Conservation (phyloP, 2,888 invertebrate species). For the Andrena haemorrhoa region DNA sequence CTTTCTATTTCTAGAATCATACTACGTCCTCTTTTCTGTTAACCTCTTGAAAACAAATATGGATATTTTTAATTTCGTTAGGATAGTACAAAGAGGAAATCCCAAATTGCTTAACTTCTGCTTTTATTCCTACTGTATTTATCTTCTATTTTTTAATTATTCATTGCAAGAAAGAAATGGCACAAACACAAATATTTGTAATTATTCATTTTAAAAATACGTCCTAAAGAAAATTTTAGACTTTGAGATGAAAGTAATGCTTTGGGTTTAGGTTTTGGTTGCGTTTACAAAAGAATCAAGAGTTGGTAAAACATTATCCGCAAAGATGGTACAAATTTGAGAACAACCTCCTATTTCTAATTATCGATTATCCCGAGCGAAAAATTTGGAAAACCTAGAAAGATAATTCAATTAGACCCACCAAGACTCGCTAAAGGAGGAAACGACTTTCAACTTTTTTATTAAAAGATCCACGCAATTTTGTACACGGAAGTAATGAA, state of each 20-base stretch:
- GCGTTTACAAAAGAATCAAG: too few species aligned
- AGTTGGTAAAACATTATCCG: neutral
- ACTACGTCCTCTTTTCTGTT: too few species aligned
- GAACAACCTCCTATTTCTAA: neutral
- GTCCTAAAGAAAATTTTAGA: too few species aligned
- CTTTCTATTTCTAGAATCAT: too few species aligned
- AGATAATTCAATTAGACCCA: neutral
- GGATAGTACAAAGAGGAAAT: neutral
- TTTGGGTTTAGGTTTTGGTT: neutral
- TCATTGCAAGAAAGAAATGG: neutral
- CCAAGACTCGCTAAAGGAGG: too few species aligned
- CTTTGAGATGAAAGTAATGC: neutral
- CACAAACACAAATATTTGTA: neutral
- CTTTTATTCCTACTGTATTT: neutral
- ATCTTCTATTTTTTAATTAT: neutral
- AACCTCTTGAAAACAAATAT: too few species aligned
- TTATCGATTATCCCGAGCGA: neutral
- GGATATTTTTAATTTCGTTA: too few species aligned
- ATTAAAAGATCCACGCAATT: neutral
- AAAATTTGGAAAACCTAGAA: neutral
- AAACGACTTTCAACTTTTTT: neutral
- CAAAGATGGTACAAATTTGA: neutral
- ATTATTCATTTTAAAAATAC: too few species aligned
- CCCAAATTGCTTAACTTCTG: neutral
- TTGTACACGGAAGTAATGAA: conserved; percentile 27